A percentile compares a stretch with the other conserved stretches of the same genome.
These are phyloP conservation scores for Gasterosteus nipponicus DNA, from an alignment of 2,113 vertebrate genomes.

Conservation along the genomic window DNA sequence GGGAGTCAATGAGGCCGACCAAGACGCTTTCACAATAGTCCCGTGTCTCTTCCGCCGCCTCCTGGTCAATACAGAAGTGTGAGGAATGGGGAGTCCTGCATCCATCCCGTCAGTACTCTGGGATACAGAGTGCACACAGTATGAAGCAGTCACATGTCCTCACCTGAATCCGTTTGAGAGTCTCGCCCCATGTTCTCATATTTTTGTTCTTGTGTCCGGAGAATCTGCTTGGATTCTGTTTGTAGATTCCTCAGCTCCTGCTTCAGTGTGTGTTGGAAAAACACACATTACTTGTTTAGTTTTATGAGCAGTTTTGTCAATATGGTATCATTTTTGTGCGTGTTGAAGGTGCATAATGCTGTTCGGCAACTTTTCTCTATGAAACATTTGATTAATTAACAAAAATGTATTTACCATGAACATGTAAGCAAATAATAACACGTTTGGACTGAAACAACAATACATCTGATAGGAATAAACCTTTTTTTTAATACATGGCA, in stretches of 20 bases:
- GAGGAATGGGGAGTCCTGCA: not conserved
- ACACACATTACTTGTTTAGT: not conserved
- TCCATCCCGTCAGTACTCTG: not conserved
- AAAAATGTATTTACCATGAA: too few species aligned
- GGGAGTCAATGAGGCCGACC: constrained; percentile 37
- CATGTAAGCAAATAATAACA: too few species aligned
- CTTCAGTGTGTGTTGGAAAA: constrained; percentile 22
- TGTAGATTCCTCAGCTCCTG: constrained; percentile 34
- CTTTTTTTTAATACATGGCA: too few species aligned
- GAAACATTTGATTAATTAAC: not conserved
- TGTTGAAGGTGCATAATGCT: not conserved
- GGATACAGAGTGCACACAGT: not conserved
- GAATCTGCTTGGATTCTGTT: constrained; percentile 23
- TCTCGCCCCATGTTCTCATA: not conserved
- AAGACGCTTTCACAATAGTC: constrained; percentile 61
- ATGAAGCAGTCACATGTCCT: not conserved
- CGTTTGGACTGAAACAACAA: too few species aligned
- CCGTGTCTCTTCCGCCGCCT: constrained; percentile 28
- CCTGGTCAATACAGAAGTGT: constrained; percentile 43
- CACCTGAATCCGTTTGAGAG: constrained; percentile 42
- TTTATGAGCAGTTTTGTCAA: not conserved
- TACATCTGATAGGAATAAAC: too few species aligned
- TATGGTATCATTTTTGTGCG: not conserved
- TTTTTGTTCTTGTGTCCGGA: constrained; percentile 31
- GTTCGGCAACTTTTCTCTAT: not conserved